These are phyloP conservation scores for Lottia scabra DNA, from an alignment of 2,888 invertebrate genomes.

Conservation along the genomic window DNA sequence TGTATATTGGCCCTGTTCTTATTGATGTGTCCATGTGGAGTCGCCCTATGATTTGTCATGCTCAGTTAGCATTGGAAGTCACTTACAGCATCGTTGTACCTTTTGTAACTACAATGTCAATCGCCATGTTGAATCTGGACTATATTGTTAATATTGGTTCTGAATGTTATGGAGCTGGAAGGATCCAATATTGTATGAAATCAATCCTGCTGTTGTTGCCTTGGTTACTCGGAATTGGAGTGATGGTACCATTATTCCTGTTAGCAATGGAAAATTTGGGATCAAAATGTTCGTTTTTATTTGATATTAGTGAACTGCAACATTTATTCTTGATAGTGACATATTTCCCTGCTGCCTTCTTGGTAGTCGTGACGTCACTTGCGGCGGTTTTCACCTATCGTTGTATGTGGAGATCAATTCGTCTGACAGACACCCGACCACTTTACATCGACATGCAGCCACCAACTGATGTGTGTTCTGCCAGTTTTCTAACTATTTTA, in stretches of 20 bases:
- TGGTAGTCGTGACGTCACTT: background rate
- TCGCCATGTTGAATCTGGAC: background rate
- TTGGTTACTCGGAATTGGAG: background rate
- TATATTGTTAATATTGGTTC: background rate
- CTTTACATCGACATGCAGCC: background rate
- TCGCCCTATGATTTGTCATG: background rate
- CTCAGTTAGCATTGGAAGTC: background rate
- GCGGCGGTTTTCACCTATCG: background rate
- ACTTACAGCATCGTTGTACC: background rate
- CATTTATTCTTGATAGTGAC: background rate
- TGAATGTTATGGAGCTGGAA: background rate
- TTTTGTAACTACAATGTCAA: background rate
- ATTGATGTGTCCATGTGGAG: background rate
- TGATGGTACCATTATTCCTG: background rate
- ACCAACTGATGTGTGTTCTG: background rate
- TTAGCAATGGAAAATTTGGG: background rate
- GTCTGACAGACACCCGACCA: background rate
- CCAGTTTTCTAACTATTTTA: background rate
- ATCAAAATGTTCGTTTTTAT: background rate
- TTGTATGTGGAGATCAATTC: background rate
- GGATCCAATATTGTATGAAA: background rate
- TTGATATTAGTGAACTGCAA: background rate
- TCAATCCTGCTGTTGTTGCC: background rate
- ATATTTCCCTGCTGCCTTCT: background rate
- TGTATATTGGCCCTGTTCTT: background rate